Conservation (phyloP, 2,888 invertebrate species). For the Orgyia antiqua region DNA sequence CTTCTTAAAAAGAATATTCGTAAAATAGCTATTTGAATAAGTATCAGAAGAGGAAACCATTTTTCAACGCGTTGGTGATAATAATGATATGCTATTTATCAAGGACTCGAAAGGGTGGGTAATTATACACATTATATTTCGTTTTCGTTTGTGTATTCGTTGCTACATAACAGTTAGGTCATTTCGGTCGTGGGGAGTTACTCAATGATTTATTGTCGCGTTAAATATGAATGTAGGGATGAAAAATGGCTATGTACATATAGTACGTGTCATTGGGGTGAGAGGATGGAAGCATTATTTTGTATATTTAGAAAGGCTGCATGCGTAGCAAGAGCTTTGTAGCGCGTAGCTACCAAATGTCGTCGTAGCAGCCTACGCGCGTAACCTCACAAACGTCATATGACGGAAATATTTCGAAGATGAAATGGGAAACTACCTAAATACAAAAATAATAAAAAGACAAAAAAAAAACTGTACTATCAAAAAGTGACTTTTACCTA, state of each 20-base stretch:
- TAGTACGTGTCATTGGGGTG: not conserved
- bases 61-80: slow-evolving; percentile 68
- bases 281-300: not conserved
- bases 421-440: too few relatives aligned
- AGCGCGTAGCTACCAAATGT: slow-evolving; percentile 11
- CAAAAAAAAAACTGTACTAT: too few relatives aligned
- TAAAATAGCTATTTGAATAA: slow-evolving; percentile 57
- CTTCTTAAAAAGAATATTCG: slow-evolving; percentile 50
- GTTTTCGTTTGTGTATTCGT: slow-evolving; percentile 66
- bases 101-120: slow-evolving; percentile 68
- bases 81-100: slow-evolving; percentile 76
- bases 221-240: slow-evolving; percentile 76
- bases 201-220: slow-evolving; percentile 70
- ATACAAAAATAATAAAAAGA: too few relatives aligned
- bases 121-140: slow-evolving; percentile 72
- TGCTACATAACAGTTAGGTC: slow-evolving; percentile 60
- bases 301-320: not conserved
- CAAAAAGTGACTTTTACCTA: too few relatives aligned
- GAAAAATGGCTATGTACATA: slow-evolving; percentile 70
- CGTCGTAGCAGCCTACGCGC: slow-evolving; percentile 1
- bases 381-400: too few relatives aligned
- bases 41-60: slow-evolving; percentile 63
- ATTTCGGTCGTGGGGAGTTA: slow-evolving; percentile 59
- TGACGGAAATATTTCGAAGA: too few relatives aligned
- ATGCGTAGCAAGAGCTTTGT: slow-evolving; percentile 5